A percentile compares a stretch with the other conserved stretches of the same genome.
Evolutionary conservation across 23 tunicate species (phyloP).

Genomic region (Botrylloides violaceus): DNA sequence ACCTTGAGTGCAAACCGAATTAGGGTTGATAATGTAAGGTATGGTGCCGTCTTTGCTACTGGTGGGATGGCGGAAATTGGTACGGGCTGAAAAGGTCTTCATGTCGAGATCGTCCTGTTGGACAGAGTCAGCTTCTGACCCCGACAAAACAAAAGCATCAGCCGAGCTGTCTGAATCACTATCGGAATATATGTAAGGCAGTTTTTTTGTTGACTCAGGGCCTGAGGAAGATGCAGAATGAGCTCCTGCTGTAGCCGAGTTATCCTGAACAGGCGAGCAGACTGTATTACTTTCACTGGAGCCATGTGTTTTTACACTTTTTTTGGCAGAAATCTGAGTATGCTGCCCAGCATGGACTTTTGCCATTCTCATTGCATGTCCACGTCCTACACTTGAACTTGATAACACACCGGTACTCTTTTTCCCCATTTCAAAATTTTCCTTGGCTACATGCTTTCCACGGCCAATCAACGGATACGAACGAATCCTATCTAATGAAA

Average conservation of each 20-base stretch:
- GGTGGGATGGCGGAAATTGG: too few relatives aligned
- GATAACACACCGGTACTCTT: not conserved
- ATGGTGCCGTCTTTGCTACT: conserved; percentile 5
- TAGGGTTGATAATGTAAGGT: conserved; percentile 39
- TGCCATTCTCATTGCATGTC: not conserved
- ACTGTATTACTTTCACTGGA: not conserved
- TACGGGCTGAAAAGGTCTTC: not conserved
- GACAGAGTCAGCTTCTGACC: not conserved
- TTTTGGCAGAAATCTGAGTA: not conserved
- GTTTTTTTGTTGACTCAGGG: not conserved
- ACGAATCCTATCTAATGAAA: not conserved
- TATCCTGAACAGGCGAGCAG: not conserved
- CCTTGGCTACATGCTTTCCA: too few relatives aligned
- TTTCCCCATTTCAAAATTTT: not conserved
- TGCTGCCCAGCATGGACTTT: not conserved
- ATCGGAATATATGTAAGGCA: not conserved
- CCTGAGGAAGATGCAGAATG: not conserved
- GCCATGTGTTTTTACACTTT: not conserved
- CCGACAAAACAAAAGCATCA: too few relatives aligned
- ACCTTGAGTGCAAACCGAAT: conserved; percentile 33
- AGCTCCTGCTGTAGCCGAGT: not conserved
- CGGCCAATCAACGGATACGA: conserved; percentile 6
- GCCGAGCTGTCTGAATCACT: not conserved
- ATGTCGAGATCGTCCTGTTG: not conserved
- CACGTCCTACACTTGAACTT: not conserved